Evolutionary conservation across 2,888 invertebrate species (phyloP).

Genomic region (Drosophila greeni): DNA sequence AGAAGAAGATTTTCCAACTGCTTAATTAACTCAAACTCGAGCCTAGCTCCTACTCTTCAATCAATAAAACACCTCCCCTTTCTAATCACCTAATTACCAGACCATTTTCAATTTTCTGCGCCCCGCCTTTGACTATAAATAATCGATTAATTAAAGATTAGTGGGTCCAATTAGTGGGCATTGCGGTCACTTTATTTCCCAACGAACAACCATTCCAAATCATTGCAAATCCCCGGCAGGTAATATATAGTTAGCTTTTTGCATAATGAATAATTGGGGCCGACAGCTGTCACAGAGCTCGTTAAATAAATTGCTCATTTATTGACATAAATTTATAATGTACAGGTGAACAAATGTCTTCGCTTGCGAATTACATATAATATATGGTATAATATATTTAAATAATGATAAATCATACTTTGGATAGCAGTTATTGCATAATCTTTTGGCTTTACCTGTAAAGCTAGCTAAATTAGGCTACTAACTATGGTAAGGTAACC

Average conservation of each 20-base stretch:
- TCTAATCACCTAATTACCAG: slow-evolving; percentile 6
- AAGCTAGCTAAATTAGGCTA: slow-evolving; percentile 47
- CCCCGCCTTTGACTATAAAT: slow-evolving; percentile 5
- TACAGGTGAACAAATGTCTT: slow-evolving; percentile 34
- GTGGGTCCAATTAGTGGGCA: slow-evolving; percentile 22
- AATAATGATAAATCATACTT: slow-evolving; percentile 38
- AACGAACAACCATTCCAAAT: neutral
- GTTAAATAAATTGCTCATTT: slow-evolving; percentile 50
- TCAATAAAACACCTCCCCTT: neutral
- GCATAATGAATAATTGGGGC: slow-evolving; percentile 20
- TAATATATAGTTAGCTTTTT: slow-evolving; percentile 13
- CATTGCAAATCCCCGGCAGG: neutral
- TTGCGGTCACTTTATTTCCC: slow-evolving; percentile 13
- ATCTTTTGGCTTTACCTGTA: slow-evolving; percentile 61
- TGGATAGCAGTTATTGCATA: slow-evolving; percentile 47
- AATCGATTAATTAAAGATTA: slow-evolving; percentile 37
- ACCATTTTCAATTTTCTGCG: neutral
- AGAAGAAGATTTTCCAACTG: neutral
- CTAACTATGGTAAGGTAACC: slow-evolving; percentile 24
- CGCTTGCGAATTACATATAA: slow-evolving; percentile 7
- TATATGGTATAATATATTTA: slow-evolving; percentile 13
- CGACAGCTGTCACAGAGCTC: slow-evolving; percentile 35
- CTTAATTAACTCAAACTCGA: neutral
- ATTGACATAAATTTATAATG: slow-evolving; percentile 38
- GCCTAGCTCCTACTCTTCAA: neutral